Conservation (phyloP, 2,113 vertebrate species). For the Prunella himalayana region DNA sequence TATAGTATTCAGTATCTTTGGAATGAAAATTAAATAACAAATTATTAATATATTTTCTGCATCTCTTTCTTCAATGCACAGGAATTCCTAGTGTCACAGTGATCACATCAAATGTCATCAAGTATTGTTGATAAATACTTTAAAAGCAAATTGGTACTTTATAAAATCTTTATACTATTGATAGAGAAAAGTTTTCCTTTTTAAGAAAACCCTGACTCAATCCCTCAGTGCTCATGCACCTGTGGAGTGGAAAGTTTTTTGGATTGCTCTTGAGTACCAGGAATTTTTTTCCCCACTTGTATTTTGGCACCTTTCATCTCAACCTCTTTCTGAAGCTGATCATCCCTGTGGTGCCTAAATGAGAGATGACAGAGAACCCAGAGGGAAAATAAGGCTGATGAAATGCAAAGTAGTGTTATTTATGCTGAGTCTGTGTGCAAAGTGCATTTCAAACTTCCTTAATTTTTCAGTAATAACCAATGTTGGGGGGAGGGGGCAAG, state of each 20-base stretch:
- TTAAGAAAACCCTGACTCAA: background rate
- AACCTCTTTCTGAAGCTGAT: conserved; percentile 48
- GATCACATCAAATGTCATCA: background rate
- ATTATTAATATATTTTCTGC: background rate
- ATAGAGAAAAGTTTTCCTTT: background rate
- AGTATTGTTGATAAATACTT: background rate
- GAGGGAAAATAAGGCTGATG: conserved; percentile 57
- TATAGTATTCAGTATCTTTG: background rate
- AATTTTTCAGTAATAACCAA: conserved; percentile 36
- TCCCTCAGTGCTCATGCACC: background rate
- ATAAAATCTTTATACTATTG: background rate
- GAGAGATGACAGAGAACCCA: conserved; percentile 54
- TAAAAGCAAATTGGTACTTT: background rate
- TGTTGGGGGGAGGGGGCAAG: background rate
- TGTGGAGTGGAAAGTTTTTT: background rate
- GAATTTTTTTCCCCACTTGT: background rate
- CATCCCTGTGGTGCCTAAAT: conserved; percentile 59
- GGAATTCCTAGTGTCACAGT: background rate
- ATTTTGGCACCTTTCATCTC: conserved; percentile 51
- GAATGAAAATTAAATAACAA: background rate
- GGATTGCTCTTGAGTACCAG: background rate
- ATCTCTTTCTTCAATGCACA: background rate
- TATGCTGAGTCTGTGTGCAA: conserved; percentile 39
- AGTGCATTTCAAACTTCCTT: conserved; percentile 53
- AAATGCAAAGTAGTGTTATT: conserved; percentile 47